Base-by-base conservation (phyloP, 2,888 invertebrate genomes). In the Iselma pallidipennis region DNA sequence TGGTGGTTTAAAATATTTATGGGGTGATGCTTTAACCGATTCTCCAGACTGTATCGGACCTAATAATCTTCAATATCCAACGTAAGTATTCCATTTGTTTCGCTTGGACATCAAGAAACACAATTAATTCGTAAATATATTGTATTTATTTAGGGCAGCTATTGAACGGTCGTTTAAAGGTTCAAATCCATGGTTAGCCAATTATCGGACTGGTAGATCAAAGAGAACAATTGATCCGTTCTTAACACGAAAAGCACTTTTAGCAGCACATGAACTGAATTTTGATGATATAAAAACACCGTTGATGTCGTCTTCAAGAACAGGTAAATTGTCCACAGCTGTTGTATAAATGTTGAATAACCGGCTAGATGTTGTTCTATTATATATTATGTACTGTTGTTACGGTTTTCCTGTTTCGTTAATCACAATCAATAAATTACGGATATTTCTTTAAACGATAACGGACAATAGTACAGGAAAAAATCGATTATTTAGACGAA, bases 21-120 rank as follows among this genome's bases (percentile, higher is more conserved):
- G 93, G 88, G 95, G 95, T 16, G 94, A 95, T 80, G 95, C 95
- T 6, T 83, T 95, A 51, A 87, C 87, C 68, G 92, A 92, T 79
- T 86, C 90, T 6, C 81, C 84, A 21, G 90, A 92, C 75, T 94
- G 94, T 72, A 80, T 91, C 55, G 95, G 95, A 19, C 95, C 95
- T 5, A 91, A 92, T 74, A 90, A 93, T 71, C 82, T 87, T 71
- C 90, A 91, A 56, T 95, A 95, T 84, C 95, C 95, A 64, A 88
- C 89, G 95, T 94, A 84, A 85, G 84, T 82, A 19, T 45, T n/a
- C 4, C 9, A 1, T n/a, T 45, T 14, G 48, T 9, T 7, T n/a
- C 7, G 14, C 14, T n/a, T n/a, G n/a, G n/a, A n/a, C n/a, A 33
- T 33, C 12, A 10, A 12, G 12, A 33, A 23, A 26, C 10, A 9